Conservation (phyloP, 2,888 invertebrate genomes). For the Schrankia costaestrigalis region DNA sequence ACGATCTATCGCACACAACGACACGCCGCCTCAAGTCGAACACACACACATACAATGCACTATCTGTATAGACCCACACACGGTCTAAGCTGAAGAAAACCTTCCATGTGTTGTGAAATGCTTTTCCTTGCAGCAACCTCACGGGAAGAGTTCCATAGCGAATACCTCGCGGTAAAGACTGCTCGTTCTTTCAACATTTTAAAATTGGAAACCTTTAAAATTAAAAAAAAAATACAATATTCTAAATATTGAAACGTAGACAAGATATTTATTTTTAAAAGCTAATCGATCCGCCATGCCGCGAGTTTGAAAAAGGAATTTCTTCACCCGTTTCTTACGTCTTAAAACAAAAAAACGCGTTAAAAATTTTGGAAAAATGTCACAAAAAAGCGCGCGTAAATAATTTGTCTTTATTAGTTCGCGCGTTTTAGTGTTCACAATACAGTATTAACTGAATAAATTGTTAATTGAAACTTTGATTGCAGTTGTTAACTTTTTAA, state of each 20-base stretch:
- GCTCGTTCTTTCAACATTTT: conserved; percentile 61
- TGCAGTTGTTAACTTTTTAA: conserved; percentile 40
- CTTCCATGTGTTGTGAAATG: conserved; percentile 77
- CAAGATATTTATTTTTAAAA: conserved; percentile 28
- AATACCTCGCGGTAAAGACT: conserved; percentile 81
- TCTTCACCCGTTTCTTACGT: conserved; percentile 65
- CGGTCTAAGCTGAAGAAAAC: conserved; percentile 60
- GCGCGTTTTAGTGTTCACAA: conserved; percentile 48
- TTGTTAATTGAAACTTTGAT: conserved; percentile 59
- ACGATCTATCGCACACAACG: conserved; percentile 38
- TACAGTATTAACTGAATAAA: conserved; percentile 32
- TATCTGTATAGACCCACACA: conserved; percentile 58
- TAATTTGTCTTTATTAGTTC: conserved; percentile 32
- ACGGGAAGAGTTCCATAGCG: conserved; percentile 81
- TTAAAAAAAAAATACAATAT: conserved; percentile 31
- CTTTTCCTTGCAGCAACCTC: conserved; percentile 81
- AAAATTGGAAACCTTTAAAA: conserved; percentile 38
- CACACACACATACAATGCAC: conserved; percentile 48
- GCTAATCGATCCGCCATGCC: conserved; percentile 59
- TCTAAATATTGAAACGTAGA: conserved; percentile 24
- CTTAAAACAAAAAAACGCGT: conserved; percentile 54
- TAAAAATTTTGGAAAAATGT: conserved; percentile 46
- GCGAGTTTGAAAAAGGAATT: conserved; percentile 53
- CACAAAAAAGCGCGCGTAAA: conserved; percentile 36
- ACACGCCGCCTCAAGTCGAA: conserved; percentile 45